These are phyloP conservation scores for Acanthaster planci DNA, from an alignment of 35 echinoderm and acorn worm genomes.

Conservation along the genomic window DNA sequence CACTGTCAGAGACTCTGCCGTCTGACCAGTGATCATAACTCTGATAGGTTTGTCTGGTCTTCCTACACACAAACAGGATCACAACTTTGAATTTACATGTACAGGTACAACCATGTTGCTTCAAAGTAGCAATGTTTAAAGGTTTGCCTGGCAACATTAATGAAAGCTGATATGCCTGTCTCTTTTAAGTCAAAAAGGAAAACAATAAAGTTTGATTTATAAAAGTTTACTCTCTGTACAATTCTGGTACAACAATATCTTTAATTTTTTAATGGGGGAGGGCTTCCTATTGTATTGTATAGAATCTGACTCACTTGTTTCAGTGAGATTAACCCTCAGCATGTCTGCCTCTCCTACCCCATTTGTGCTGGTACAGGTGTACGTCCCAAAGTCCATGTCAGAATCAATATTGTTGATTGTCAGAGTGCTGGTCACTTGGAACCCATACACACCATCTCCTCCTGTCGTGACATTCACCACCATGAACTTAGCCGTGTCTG, in stretches of 20 bases:
- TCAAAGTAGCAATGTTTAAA: too few species aligned
- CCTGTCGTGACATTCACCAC: background rate
- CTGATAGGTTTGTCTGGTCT: background rate
- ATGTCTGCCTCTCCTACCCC: background rate
- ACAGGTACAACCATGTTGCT: too few species aligned
- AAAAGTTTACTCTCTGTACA: too few species aligned
- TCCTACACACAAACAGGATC: background rate
- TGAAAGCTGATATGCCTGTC: too few species aligned
- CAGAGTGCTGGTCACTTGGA: background rate
- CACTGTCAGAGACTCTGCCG: background rate
- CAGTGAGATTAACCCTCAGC: background rate
- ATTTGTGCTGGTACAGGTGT: background rate
- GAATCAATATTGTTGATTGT: background rate
- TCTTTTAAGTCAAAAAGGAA: too few species aligned
- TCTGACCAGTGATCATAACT: background rate
- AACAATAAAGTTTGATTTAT: too few species aligned
- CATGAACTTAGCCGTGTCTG: background rate
- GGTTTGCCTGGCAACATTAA: too few species aligned
- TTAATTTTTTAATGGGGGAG: too few species aligned
- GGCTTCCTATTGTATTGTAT: too few species aligned
- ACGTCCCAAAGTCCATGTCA: background rate
- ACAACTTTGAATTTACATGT: too few species aligned
- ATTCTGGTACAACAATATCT: too few species aligned
- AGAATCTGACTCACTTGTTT: background rate
- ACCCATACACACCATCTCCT: background rate